Evolutionary conservation across 2,888 invertebrate species (phyloP).

Genomic region (Tachystola acroxantha): DNA sequence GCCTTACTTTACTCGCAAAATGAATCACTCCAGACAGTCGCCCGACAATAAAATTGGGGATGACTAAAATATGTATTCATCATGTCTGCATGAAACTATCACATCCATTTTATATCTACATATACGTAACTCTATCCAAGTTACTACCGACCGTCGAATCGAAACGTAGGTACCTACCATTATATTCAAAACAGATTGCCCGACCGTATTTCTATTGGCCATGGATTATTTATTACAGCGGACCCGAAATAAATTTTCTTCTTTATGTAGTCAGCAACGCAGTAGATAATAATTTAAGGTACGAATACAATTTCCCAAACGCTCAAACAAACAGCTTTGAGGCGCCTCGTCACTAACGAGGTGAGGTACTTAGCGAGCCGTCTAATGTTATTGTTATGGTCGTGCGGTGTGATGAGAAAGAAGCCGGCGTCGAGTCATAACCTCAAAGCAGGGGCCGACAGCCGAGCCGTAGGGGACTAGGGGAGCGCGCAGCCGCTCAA

Average conservation of each 20-base stretch:
- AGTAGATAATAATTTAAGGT: not conserved
- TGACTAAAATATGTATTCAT: not conserved
- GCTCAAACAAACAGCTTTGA: slow-evolving; percentile 2
- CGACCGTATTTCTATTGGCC: slow-evolving; percentile 25
- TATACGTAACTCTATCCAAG: not conserved
- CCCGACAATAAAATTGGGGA: not conserved
- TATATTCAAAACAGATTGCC: slow-evolving; percentile 23
- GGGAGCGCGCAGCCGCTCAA: slow-evolving; percentile 69
- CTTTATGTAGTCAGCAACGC: slow-evolving; percentile 5
- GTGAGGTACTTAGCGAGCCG: slow-evolving; percentile 33
- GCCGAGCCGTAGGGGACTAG: slow-evolving; percentile 44
- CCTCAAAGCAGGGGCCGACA: slow-evolving; percentile 59
- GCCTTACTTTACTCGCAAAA: not conserved
- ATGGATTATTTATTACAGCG: slow-evolving; percentile 25
- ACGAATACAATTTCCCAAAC: not conserved
- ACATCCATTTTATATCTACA: too few relatives aligned
- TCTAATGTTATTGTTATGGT: slow-evolving; percentile 62
- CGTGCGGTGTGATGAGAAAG: slow-evolving; percentile 39
- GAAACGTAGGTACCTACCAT: slow-evolving; percentile 3
- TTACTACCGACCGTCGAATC: not conserved
- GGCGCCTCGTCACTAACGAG: slow-evolving; percentile 23
- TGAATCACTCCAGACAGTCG: slow-evolving; percentile 4
- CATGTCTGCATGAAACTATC: not conserved
- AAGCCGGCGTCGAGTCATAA: slow-evolving; percentile 66
- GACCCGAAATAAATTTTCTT: slow-evolving; percentile 33